Percentiles rank a stretch among this genome's conserved stretches.
These are phyloP conservation scores for Micromesistius poutassou DNA, from an alignment of 2,797 vertebrate genomes.

Conservation along the genomic window DNA sequence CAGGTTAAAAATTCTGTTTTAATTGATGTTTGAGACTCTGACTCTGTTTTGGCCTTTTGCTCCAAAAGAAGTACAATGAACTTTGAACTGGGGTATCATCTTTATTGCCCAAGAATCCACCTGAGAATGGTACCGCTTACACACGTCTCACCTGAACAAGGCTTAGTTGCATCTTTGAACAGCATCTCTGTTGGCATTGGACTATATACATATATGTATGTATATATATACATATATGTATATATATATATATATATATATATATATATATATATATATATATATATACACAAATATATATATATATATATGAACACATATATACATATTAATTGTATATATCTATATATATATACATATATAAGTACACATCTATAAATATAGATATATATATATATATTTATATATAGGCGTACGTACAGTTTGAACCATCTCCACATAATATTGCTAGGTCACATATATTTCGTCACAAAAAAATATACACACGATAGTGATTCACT, in stretches of 20 bases:
- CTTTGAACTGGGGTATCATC: conserved; percentile 90
- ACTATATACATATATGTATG: conserved; percentile 74
- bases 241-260: no score
- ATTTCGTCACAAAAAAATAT: conserved; percentile 86
- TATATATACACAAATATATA: no score
- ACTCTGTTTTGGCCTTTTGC: background rate
- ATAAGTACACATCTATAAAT: no score
- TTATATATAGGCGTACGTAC: conserved; percentile 76
- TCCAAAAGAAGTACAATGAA: conserved; percentile 48
- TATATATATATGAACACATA: no score
- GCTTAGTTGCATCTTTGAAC: conserved; percentile 92
- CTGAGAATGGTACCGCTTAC: conserved; percentile 90
- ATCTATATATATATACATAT: no score
- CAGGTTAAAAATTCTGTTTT: no score
- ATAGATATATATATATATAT: no score
- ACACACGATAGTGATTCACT: conserved; percentile 88
- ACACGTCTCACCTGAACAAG: conserved; percentile 84
- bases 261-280: no score
- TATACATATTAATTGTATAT: conserved; percentile 42
- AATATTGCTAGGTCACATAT: conserved; percentile 85
- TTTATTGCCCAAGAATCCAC: conserved; percentile 99
- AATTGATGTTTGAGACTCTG: no score
- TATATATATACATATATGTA: conserved; percentile 71
- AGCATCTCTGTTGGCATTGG: conserved; percentile 85
- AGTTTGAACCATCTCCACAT: conserved; percentile 76